A percentile compares a stretch with the other conserved stretches of the same genome.
phyloP scores from a whole-genome alignment of 1,140 invertebrate species.

The Drosophila setifemur region DNA sequence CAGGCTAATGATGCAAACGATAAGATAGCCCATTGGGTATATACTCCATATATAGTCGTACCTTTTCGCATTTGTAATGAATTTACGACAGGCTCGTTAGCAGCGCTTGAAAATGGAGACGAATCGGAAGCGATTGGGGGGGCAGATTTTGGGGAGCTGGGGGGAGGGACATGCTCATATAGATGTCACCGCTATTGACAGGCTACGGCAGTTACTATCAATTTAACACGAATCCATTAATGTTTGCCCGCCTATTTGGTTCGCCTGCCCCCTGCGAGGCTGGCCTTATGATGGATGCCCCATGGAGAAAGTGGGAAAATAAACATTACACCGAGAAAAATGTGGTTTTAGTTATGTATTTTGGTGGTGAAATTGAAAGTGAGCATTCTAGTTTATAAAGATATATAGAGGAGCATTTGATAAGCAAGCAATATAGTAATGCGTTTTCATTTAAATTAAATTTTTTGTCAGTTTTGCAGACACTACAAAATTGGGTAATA shows the following conservation, averaged over 20 bases:
- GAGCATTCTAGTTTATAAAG: no score
- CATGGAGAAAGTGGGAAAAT: slow-evolving; percentile 9
- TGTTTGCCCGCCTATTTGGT: slow-evolving; percentile 12
- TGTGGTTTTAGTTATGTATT: no score
- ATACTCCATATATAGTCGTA: no score
- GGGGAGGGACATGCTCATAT: background rate
- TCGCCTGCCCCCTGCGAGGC: background rate
- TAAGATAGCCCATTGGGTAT: slow-evolving; percentile 54
- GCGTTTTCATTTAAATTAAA: no score
- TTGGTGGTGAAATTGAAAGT: no score
- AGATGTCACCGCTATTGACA: slow-evolving; percentile 51
- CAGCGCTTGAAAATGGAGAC: slow-evolving; percentile 22
- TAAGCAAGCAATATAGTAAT: no score
- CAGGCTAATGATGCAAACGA: slow-evolving; percentile 49
- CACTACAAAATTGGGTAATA: no score
- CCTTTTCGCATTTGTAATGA: slow-evolving; percentile 47
- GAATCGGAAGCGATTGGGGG: background rate
- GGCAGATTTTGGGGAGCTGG: background rate
- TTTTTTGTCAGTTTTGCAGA: no score
- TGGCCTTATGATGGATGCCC: slow-evolving; percentile 67
- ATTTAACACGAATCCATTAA: slow-evolving; percentile 65
- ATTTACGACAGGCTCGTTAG: slow-evolving; percentile 62
- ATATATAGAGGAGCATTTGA: no score
- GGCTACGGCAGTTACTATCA: slow-evolving; percentile 57
- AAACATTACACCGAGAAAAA: no score